Evolutionary conservation across 2,888 invertebrate genomes (phyloP), one percentile per base, ranked within the genome.

Genomic region (Phasia obesa): DNA sequence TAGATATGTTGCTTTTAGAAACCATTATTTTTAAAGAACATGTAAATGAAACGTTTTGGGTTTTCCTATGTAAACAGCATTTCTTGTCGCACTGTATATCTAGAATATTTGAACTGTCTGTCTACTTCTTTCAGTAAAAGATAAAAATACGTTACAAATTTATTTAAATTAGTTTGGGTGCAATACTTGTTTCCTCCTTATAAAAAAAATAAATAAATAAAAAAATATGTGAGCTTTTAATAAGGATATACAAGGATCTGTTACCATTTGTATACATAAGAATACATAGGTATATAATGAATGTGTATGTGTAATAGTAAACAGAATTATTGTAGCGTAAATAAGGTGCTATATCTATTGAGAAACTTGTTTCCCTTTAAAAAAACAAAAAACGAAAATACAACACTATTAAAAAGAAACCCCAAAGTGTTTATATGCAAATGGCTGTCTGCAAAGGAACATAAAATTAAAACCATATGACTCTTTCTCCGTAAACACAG

Each of bases 131-230:
- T 38, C 13, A 64, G 42, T 65, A 23, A 75, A 76, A 51, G 25
- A 5, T 69, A 78, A 86, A n/a, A 85, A 85, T 81, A 85, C 86
- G 86, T 86, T 86, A 86, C 85, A 78, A 84, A 84, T 81, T 81
- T 85, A 86, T 86, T 85, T 71, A 86, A 86, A 86, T 86, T 84
- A 81, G 65, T 67, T 69, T 55, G 38, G 78, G 83, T 84, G 83
- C 69, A 60, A 74, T 83, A 81, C 81, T 79, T 81, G 84, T 84
- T 82, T 80, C 31, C 55, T 62, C 25, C 49, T 74, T 35, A 13
- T 42, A 64, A 62, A 23, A 35, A 38, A 47, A 35, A 31, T n/a
- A n/a, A n/a, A n/a, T n/a, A n/a, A n/a, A 13, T 42, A 64, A 62
- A 23, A 35, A 38, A 47, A 35, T 21, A 70, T 47, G 51, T 55